phyloP scores from a whole-genome alignment of 2,113 vertebrate species.

The Tachysurus vachellii region DNA sequence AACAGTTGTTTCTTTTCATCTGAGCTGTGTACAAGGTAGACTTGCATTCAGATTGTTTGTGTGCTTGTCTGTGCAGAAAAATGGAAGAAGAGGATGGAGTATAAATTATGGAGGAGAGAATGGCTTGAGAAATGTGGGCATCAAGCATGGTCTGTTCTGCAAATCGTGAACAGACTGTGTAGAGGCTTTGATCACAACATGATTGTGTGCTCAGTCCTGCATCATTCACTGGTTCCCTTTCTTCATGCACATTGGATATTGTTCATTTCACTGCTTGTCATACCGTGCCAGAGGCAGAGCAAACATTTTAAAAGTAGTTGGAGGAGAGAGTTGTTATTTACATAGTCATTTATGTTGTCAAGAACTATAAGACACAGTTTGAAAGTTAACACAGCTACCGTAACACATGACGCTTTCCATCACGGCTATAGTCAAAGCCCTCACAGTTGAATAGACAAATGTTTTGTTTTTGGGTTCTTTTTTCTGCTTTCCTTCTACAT shows the following conservation, averaged over 20 bases:
- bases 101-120: slow-evolving; percentile 26
- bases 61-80: slow-evolving; percentile 24
- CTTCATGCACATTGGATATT: slow-evolving; percentile 3
- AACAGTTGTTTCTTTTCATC: neutral
- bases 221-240: slow-evolving; percentile 11
- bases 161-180: slow-evolving; percentile 6
- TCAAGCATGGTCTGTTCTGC: slow-evolving; percentile 11
- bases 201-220: slow-evolving; percentile 1
- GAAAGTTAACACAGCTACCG: neutral
- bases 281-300: neutral
- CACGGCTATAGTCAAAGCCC: neutral
- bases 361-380: neutral
- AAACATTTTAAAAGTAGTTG: slow-evolving; percentile 14
- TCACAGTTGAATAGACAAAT: neutral
- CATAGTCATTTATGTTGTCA: neutral
- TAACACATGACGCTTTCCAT: neutral
- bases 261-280: slow-evolving; percentile 25
- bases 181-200: slow-evolving; percentile 23
- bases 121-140: slow-evolving; percentile 16
- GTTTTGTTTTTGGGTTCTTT: neutral
- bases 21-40: neutral
- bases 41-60: slow-evolving; percentile 1
- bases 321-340: slow-evolving; percentile 5
- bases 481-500: neutral
- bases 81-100: slow-evolving; percentile 1